Base-by-base conservation (phyloP, 2,888 invertebrate species). In the Zaprionus bogoriensis region DNA sequence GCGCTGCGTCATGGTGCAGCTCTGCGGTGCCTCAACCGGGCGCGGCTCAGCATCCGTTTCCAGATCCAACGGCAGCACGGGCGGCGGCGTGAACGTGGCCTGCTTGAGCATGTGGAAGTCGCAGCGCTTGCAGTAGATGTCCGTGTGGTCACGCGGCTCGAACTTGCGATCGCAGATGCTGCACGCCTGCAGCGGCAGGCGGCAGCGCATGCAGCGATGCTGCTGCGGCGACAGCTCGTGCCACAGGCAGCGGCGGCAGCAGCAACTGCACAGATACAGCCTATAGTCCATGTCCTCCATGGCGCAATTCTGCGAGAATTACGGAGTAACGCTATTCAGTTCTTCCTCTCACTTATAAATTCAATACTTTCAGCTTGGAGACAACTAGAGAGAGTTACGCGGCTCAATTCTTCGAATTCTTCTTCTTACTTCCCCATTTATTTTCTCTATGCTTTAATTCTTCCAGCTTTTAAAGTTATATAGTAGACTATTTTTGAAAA, bases 41-140 rank as follows among this genome's bases (percentile, higher is more conserved):
- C 52, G 47, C 2, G 22, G 3, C 1, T 64, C 68, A 12, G 5
- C 3, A 0, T 73, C 50, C 42, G 10, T 5, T 14, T 70, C 51
- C 27, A 58, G 4, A 1, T 61, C 50, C 9, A 68, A 7, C 0
- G 60, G 55, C 23, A 53, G 10, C 0, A 28, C 25, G 0, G 69
- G 51, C 30, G 67, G 60, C 19, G 77, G 58, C 12, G 62, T 45
- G 0, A 10, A 1, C 0, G 57, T 28, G 4, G 7, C 58, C n/a
- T 46, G 46, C 14, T 52, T 63, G 1, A 52, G 14, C 48, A 70
- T 1, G 45, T 74, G 62, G 23, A 67, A 80, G 6, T 65, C 65
- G n/a, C 77, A 77, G 2, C 65, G 74, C 4, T 80, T 80, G 65
- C 77, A 77, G n/a, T 74, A 55, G 4, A 25, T 0, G 0, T 66